Evolutionary conservation across 2,113 vertebrate species (phyloP).

Genomic region (Pipra filicauda): DNA sequence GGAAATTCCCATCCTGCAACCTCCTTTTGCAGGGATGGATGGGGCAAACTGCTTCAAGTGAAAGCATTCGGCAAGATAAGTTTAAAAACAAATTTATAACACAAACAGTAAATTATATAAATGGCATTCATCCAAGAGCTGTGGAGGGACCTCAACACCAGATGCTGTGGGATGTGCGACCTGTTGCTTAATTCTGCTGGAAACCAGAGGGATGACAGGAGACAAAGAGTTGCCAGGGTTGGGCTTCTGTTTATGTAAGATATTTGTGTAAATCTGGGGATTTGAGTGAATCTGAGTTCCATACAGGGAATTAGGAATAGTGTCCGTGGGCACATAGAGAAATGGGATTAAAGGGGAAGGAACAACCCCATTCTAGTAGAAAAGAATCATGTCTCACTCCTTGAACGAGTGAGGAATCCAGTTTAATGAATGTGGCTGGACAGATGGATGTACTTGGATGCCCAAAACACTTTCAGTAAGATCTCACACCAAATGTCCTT

Average conservation of each 20-base stretch:
- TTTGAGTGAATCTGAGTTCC: background rate
- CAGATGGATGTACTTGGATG: background rate
- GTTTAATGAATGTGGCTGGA: background rate
- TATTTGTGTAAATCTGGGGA: background rate
- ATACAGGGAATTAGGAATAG: background rate
- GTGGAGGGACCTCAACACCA: background rate
- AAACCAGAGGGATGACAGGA: background rate
- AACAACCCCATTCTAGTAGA: background rate
- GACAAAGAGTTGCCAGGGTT: background rate
- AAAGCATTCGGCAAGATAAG: background rate
- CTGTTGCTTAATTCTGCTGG: background rate
- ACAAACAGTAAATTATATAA: background rate
- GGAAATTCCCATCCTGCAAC: background rate
- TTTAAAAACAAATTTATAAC: background rate
- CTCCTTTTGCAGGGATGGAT: background rate
- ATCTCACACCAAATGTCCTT: background rate
- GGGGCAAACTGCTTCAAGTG: background rate
- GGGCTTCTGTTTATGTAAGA: background rate
- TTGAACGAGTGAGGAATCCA: background rate
- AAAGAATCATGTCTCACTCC: background rate
- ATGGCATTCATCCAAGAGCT: background rate
- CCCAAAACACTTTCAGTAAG: background rate
- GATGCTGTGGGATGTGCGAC: background rate
- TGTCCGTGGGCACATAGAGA: background rate
- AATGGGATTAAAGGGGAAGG: background rate